A percentile compares a stretch with the other conserved stretches of the same genome.
Evolutionary conservation across 2,113 vertebrate species (phyloP).

Genomic region (Turdus rufiventris): DNA sequence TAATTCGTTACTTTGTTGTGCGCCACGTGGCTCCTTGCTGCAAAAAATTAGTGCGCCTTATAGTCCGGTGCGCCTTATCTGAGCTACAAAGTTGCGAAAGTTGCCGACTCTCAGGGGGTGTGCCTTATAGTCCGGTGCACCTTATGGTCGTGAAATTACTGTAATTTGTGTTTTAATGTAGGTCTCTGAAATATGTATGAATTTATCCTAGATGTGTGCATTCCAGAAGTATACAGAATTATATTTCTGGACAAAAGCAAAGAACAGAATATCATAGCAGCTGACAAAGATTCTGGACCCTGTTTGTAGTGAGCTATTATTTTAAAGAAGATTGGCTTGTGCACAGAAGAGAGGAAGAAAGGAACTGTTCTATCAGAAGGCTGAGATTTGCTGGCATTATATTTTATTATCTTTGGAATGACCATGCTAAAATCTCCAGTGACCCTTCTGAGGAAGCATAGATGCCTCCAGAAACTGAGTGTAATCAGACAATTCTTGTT

Average conservation of each 20-base stretch:
- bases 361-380: not conserved
- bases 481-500: not conserved
- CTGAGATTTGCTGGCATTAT: not conserved
- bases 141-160: too few relatives aligned
- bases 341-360: not conserved
- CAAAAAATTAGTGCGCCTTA: too few relatives aligned
- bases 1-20: too few relatives aligned
- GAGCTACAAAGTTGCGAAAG: too few relatives aligned
- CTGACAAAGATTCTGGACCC: not conserved
- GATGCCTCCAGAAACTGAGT: not conserved
- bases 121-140: too few relatives aligned
- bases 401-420: not conserved
- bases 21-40: too few relatives aligned
- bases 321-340: not conserved
- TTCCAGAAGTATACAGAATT: not conserved
- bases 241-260: not conserved
- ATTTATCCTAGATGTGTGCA: not conserved
- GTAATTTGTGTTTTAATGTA: not conserved
- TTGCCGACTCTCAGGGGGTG: too few relatives aligned
- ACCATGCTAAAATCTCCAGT: not conserved
- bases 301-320: not conserved
- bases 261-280: not conserved
- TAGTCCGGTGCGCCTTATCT: too few relatives aligned
- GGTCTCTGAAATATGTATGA: not conserved
- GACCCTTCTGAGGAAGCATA: not conserved